phyloP scores from a whole-genome alignment of 2,888 invertebrate genomes.

The Rhingia campestris region DNA sequence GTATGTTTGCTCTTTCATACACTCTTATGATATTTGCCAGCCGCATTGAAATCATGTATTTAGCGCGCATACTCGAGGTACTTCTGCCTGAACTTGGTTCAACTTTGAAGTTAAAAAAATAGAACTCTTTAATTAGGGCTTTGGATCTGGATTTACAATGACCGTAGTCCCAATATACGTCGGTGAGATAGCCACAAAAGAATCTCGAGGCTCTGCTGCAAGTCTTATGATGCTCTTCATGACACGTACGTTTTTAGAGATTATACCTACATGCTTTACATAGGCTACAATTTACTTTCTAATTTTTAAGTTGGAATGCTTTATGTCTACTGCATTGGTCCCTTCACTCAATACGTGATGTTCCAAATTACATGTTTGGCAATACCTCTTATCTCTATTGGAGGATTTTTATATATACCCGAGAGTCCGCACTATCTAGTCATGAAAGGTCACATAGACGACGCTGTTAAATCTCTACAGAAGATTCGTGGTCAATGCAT shows the following conservation, averaged over 20 bases:
- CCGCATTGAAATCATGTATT: conserved; percentile 85
- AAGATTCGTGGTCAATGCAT: conserved; percentile 86
- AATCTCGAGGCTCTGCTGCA: conserved; percentile 91
- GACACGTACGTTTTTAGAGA: conserved; percentile 36
- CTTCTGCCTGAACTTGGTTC: background rate
- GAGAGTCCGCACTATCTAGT: conserved; percentile 91
- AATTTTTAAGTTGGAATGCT: conserved; percentile 85
- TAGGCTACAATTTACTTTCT: background rate
- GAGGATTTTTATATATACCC: conserved; percentile 88
- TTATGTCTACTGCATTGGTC: conserved; percentile 88
- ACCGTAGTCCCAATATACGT: conserved; percentile 92
- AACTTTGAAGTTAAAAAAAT: background rate
- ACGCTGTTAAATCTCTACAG: conserved; percentile 86
- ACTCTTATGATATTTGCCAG: conserved; percentile 85
- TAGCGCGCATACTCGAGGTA: conserved; percentile 81
- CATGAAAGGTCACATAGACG: conserved; percentile 83
- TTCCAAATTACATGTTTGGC: conserved; percentile 87
- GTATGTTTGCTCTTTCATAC: conserved; percentile 89
- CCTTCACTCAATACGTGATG: conserved; percentile 86
- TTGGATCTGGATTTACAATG: conserved; percentile 87
- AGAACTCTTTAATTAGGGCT: conserved; percentile 81
- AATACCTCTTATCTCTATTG: conserved; percentile 85
- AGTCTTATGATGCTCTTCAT: conserved; percentile 89
- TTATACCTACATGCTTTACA: background rate
- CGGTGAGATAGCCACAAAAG: conserved; percentile 91